Evolutionary conservation across 2,797 vertebrate genomes (phyloP).

Genomic region (Pelobates cultripes): DNA sequence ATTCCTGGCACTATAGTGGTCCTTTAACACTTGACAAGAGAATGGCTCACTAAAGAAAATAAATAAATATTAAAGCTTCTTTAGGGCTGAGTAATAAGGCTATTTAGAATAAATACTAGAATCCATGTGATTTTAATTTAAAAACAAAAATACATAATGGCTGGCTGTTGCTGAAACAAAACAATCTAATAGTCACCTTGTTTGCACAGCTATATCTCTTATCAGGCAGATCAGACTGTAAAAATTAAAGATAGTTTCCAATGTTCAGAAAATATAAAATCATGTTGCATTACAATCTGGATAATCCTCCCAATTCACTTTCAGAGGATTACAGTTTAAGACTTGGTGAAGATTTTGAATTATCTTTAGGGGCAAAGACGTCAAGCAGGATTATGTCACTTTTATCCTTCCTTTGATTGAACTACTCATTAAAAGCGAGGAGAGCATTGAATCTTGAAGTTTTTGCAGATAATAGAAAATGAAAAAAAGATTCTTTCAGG

Average conservation of each 20-base stretch:
- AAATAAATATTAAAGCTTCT: too few relatives aligned
- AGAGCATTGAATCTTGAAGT: neutral
- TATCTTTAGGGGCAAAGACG: conserved; percentile 1
- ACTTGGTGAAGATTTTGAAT: neutral
- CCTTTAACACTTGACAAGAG: too few relatives aligned
- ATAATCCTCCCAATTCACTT: conserved; percentile 4
- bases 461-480: neutral
- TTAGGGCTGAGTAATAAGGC: too few relatives aligned
- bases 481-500: too few relatives aligned
- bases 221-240: neutral
- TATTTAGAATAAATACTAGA: too few relatives aligned
- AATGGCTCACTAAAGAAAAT: too few relatives aligned
- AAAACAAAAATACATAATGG: too few relatives aligned
- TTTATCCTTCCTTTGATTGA: conserved; percentile 4
- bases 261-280: neutral
- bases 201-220: too few relatives aligned
- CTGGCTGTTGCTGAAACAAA: too few relatives aligned
- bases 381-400: neutral
- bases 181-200: too few relatives aligned
- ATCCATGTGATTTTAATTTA: too few relatives aligned
- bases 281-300: neutral
- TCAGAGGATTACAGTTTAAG: neutral
- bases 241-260: neutral
- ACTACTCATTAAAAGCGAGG: neutral
- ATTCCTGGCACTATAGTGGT: too few relatives aligned